Percentiles rank a stretch among this genome's conserved stretches.
Evolutionary conservation across 1,140 invertebrate species (phyloP).

Genomic region (Macrotrachela quadricornifera): DNA sequence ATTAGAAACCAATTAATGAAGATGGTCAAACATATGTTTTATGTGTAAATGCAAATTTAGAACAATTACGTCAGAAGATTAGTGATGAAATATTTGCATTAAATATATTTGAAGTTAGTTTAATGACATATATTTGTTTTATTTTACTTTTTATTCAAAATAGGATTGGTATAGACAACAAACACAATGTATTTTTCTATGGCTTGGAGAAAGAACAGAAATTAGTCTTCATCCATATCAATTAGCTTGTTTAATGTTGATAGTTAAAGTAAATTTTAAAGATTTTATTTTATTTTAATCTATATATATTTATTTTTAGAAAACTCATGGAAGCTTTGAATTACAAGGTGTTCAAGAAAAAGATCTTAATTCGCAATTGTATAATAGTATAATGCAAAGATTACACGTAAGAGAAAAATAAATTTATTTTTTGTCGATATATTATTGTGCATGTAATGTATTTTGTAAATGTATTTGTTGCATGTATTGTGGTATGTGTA

Average conservation of each 20-base stretch:
- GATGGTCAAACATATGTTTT: conserved; percentile 92
- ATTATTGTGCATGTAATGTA: too few species aligned
- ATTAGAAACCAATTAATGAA: conserved; percentile 33
- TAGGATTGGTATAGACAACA: conserved; percentile 84
- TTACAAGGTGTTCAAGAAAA: conserved; percentile 93
- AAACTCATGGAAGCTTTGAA: conserved; percentile 96
- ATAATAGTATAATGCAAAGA: conserved; percentile 26
- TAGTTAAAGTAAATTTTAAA: conserved; percentile 54
- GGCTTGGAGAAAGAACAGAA: conserved; percentile 76
- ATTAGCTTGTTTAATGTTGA: conserved; percentile 80
- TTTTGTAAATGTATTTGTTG: too few species aligned
- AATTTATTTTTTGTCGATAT: too few species aligned
- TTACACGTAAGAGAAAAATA: too few species aligned
- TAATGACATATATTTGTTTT: too few species aligned
- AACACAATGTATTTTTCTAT: conserved; percentile 74
- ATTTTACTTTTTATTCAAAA: background rate
- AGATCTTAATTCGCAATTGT: conserved; percentile 84
- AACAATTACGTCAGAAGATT: conserved; percentile 87
- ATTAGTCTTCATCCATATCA: conserved; percentile 86
- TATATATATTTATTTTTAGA: conserved; percentile 38
- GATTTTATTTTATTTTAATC: background rate
- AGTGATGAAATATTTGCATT: conserved; percentile 90
- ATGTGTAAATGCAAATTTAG: conserved; percentile 85
- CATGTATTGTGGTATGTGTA: too few species aligned
- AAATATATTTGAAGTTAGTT: conserved; percentile 66